Conservation (phyloP, 2,888 invertebrate genomes). For the Nemotelus pantherinus region DNA sequence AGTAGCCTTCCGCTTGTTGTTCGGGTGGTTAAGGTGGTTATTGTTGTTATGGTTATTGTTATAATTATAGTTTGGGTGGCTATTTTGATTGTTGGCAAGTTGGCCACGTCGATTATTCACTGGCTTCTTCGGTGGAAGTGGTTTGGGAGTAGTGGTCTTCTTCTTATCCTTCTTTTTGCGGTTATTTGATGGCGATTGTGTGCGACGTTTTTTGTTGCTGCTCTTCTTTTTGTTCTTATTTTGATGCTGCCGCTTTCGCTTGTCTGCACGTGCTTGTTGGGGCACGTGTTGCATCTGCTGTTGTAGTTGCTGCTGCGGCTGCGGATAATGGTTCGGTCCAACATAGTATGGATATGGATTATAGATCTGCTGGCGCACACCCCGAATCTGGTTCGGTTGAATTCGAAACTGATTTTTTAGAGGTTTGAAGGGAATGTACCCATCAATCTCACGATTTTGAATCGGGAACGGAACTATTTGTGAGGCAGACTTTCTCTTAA, state of each 20-base stretch:
- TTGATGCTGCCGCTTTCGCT: conserved; percentile 12
- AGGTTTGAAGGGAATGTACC: conserved; percentile 21
- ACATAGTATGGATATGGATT: not conserved
- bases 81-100: not conserved
- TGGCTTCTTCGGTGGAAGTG: conserved; percentile 16
- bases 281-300: not conserved
- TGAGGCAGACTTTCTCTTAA: too few species aligned
- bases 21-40: conserved; percentile 1
- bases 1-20: conserved; percentile 8
- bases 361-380: not conserved
- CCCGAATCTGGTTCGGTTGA: conserved; percentile 18
- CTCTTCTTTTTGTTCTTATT: conserved; percentile 34
- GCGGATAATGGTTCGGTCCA: not conserved
- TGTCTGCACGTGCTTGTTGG: conserved; percentile 7
- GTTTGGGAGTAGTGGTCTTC: not conserved
- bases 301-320: not conserved
- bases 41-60: not conserved
- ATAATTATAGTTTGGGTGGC: not conserved
- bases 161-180: conserved; percentile 23
- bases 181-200: not conserved
- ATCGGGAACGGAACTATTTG: not conserved
- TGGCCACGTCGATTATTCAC: not conserved
- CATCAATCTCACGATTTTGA: conserved; percentile 14
- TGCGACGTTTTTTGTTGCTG: conserved; percentile 22
- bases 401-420: not conserved